Base-by-base conservation (phyloP, 2,888 invertebrate species). In the Andrena minutula region DNA sequence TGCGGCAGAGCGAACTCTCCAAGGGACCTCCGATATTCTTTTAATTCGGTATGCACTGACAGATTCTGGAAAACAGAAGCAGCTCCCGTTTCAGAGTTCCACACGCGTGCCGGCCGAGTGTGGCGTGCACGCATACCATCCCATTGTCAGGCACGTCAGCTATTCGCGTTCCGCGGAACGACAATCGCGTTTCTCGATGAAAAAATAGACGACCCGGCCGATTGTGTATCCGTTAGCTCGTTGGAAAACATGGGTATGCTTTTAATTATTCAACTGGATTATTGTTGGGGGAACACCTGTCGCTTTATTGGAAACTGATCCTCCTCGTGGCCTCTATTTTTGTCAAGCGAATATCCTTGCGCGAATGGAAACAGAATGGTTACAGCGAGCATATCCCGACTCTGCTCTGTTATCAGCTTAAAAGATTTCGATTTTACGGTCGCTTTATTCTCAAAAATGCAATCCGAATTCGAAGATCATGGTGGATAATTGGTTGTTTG, bases 21-120 rank as follows among this genome's bases (percentile, higher is more conserved):
- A 68, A 26, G 53, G 26, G 28, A 58, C 30, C 23, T 20, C 2
- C 16, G 8, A 3, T 3, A 4, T 47, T 72, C 60, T 53, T 65
- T 60, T 60, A 47, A 30, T 20, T 53, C 32, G 12, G 35, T 20
- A 16, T 35, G 47, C 26, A 51, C n/a, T 26, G 23, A 56, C 77
- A 61, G 70, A 41, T 28, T 73, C 71, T 74, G 75, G 79, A 80
- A 85, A 86, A 86, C 83, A 81, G 80, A 75, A 63, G 64, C 63
- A 75, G 64, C 51, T 70, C 66, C 73, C 71, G 79, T 81, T 86
- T 74, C 61, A 28, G 30, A 49, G 35, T 70, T 53, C 4, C 47
- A 12, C 72, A 16, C 78, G 70, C 47, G 60, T 56, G 73, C 51
- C 63, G 16, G 35, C 47, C 20, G 41, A 28, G 16, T 30, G 12